Percentiles rank a stretch among this genome's conserved stretches.
Evolutionary conservation across 2,888 invertebrate genomes (phyloP).

Genomic region (Spilarctia lutea): DNA sequence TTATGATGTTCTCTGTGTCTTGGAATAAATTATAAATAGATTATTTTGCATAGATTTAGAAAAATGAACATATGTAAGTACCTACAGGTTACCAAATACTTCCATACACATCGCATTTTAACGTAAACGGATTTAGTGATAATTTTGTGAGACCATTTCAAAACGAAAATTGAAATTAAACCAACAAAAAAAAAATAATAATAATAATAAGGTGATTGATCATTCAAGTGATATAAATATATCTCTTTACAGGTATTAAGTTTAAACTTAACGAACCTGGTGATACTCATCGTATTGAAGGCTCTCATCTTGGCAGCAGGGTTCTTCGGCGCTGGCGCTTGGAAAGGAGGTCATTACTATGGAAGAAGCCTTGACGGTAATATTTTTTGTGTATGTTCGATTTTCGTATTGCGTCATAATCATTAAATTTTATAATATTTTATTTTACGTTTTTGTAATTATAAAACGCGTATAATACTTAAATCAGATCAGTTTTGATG

Average conservation of each 20-base stretch:
- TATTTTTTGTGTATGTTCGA: no score
- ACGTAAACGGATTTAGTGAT: no score
- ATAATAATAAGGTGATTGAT: not conserved
- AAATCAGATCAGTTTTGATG: not conserved
- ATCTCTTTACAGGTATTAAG: conserved; percentile 88
- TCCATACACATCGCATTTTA: no score
- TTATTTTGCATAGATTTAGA: no score
- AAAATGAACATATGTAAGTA: no score
- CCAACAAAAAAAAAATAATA: no score
- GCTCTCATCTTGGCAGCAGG: conserved; percentile 94
- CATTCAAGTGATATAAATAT: not conserved
- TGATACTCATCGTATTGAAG: conserved; percentile 93
- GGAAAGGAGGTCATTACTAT: conserved; percentile 84
- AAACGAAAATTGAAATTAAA: not conserved
- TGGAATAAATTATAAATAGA: no score
- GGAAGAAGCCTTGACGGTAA: conserved; percentile 88
- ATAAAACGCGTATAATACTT: not conserved
- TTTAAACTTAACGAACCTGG: conserved; percentile 92
- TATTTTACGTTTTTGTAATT: not conserved
- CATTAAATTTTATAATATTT: no score
- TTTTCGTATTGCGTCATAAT: no score
- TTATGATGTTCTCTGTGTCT: no score
- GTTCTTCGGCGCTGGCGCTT: conserved; percentile 90
- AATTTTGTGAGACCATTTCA: no score
- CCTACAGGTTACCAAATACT: no score